Evolutionary conservation across 1,140 invertebrate genomes (phyloP), one percentile per base, ranked within the genome.

Genomic region (Hylaeus anthracinus): DNA sequence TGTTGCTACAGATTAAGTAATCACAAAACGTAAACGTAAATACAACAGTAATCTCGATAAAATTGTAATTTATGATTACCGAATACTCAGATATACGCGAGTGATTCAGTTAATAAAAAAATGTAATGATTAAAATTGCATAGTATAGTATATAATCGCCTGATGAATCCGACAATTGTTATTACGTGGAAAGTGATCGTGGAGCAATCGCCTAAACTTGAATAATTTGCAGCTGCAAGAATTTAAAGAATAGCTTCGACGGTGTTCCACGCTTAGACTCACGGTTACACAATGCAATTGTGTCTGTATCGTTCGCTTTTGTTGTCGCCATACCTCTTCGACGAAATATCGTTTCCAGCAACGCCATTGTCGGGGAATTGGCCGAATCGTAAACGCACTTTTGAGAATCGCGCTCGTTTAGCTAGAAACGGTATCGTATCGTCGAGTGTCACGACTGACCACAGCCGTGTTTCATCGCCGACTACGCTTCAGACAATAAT

Each of bases 391-490:
- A 12, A n/a, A 63, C 26, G 14, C 43, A n/a, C 43, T 45, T 72
- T 71, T 56, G 10, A 58, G 43, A 66, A 26, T 67, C 26, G 43
- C 53, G 58, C 45, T 72, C 6, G 64, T 75, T 39, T 6, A 9
- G 39, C 58, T 12, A n/a, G 64, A 60, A 53, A 9, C 43, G 9
- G 37, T 8, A 56, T 74, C 73, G 37, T 63, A 51, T 72, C 53
- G 65, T 72, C 66, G 71, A 83, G 12, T 76, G 73, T 82, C 45
- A 53, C 60, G 12, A 85, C 71, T 84, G 82, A 61, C 83, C 71
- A 58, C 39, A 71, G 55, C 45, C 56, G 53, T 84, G 53, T 63
- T 51, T 79, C 58, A 84, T 84, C 39, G 71, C 60, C 43, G 55
- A 58, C 58, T 70, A 84, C 67, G 48, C 55, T 58, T 64, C 64